Evolutionary conservation across 2,113 vertebrate genomes (phyloP), one percentile per base, ranked within the genome.

Genomic region (Uria lomvia): DNA sequence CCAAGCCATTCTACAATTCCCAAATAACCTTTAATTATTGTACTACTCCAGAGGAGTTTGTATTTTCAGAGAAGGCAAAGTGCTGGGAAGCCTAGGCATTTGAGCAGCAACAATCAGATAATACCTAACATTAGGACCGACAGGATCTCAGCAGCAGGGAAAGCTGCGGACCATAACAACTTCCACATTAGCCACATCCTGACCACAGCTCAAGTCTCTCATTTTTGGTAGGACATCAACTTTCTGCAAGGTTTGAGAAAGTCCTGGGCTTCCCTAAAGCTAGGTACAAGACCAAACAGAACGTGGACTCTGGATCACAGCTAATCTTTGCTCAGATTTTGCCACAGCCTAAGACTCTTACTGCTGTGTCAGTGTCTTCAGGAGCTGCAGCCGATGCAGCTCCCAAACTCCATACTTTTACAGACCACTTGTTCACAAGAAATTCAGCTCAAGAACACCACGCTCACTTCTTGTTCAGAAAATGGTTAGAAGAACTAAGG

Each of bases 101-200:
- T 24, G 50, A 75, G 32, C 38, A 76, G 59, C 55, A 71, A 58
- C 47, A 74, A 91, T 45, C 36, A 88, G 53, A 53, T 45, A 56
- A 67, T 74, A 87, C 71, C 58, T n/a, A 15, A 32, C 40, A 26
- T 71, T 59, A 74, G 30, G 34, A 76, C 47, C 7, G 4, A 59
- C 62, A 59, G 38, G 60, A 80, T 67, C 50, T 85, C 53, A 34
- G 78, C 93, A 93, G 59, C 52, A 52, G 30, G 14, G 42, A 63
- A 90, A 74, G 63, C 58, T 60, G 32, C 72, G 90, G 52, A 68
- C 88, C 88, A 8, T 7, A 79, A 91, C 84, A 82, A 75, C 49
- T 93, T 74, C 79, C 82, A 71, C 78, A 43, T 66, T 26, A 82
- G 78, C 95, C 96, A 95, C 95, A 86, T 97, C 92, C 92, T 88